These are phyloP conservation scores for Nothobranchius kuhntae DNA, from an alignment of 2,113 vertebrate genomes.

Conservation along the genomic window DNA sequence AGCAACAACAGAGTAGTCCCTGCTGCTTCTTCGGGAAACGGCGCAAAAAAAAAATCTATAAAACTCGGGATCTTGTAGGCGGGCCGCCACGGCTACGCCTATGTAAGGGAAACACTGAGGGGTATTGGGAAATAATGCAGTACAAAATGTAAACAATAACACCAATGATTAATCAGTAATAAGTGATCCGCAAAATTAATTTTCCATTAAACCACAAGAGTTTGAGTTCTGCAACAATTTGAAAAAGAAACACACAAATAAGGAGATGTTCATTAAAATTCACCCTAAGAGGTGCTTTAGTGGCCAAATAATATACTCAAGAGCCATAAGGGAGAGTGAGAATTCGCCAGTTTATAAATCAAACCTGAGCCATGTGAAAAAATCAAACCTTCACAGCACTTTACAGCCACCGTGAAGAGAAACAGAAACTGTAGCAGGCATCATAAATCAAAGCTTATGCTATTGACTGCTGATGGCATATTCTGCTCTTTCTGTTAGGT, in stretches of 20 bases:
- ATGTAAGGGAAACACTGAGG: no score
- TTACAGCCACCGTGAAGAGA: conserved; percentile 16
- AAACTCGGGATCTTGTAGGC: no score
- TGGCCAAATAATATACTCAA: not conserved
- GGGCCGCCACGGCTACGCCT: no score
- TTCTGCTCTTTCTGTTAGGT: conserved; percentile 13
- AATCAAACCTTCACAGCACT: conserved; percentile 17
- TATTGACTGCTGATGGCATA: conserved; percentile 29
- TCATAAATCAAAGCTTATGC: conserved; percentile 28
- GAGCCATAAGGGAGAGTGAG: conserved; percentile 31
- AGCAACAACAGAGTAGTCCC: no score
- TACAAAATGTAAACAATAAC: no score
- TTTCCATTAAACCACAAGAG: not conserved
- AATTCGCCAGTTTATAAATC: conserved; percentile 34
- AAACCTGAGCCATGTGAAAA: conserved; percentile 10
- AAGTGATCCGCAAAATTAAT: no score
- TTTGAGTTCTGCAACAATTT: not conserved
- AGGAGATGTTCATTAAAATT: conserved; percentile 11
- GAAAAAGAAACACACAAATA: not conserved
- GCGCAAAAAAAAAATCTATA: no score
- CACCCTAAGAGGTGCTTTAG: conserved; percentile 7
- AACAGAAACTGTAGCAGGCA: conserved; percentile 27
- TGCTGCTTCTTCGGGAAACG: no score
- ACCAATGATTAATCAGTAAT: no score
- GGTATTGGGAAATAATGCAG: no score